phyloP scores from a whole-genome alignment of 1,140 invertebrate genomes.

The Anastrepha ludens region DNA sequence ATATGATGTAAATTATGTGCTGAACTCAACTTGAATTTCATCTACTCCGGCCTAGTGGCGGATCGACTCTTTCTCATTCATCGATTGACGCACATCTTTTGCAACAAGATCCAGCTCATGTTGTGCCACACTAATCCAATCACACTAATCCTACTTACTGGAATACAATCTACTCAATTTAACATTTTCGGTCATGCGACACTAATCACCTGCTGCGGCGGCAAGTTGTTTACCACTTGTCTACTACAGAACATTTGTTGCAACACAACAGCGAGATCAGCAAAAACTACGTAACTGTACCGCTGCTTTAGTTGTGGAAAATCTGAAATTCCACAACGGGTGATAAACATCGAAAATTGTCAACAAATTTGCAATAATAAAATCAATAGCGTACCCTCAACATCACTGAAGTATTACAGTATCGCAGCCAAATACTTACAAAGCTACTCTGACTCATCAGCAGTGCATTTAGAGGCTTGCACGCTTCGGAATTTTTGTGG shows the following conservation, averaged over 20 bases:
- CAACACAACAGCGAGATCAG: neutral
- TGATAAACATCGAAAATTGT: slow-evolving; percentile 3
- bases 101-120: neutral
- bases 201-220: slow-evolving; percentile 12
- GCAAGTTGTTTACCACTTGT: slow-evolving; percentile 49
- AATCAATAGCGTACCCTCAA: neutral
- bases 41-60: too few species aligned
- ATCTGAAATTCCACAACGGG: neutral
- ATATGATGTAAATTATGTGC: too few species aligned
- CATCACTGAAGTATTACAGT: neutral
- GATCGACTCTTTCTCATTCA: neutral
- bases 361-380: slow-evolving; percentile 33
- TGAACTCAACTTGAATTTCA: too few species aligned
- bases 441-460: neutral
- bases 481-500: slow-evolving; percentile 22
- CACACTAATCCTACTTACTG: neutral
- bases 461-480: neutral
- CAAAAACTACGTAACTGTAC: neutral
- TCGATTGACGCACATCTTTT: neutral
- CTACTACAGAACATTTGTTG: slow-evolving; percentile 10
- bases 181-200: slow-evolving; percentile 34
- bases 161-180: slow-evolving; percentile 35
- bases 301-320: neutral
- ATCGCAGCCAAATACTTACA: neutral
- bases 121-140: slow-evolving; percentile 8